Evolutionary conservation across 1,140 invertebrate species (phyloP), one percentile per base, ranked within the genome.

Genomic region (Hestina assimilis): DNA sequence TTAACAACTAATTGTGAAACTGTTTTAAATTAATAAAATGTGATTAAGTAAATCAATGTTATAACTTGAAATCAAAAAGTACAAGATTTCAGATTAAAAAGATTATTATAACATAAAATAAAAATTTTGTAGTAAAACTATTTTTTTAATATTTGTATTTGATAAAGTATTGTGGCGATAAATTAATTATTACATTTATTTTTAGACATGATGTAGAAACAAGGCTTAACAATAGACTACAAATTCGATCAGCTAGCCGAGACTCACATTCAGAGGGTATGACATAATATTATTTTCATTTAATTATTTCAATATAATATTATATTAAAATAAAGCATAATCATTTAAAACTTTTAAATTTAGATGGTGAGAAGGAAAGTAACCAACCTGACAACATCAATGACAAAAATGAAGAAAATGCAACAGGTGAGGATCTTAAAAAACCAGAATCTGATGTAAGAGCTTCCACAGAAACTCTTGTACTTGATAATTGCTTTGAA

Each of bases 401-500:
- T 41, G 43, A 58, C 23, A 64, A 67, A 56, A 48, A 14, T 47
- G 63, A 69, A 63, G 70, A 63, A 33, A 57, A 64, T 51, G 29
- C 23, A 29, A 29, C 77, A 83, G 82, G 75, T 85, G 82, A 84
- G 78, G 66, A 69, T 43, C 50, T 40, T 50, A 64, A 62, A 53
- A 55, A 46, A 72, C 70, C 73, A 64, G 66, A 76, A 60, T 15
- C 56, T 20, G 51, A 61, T 68, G 59, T 62, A 57, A 83, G 79
- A 72, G 71, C 71, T 55, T 85, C 84, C 21, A 73, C 70, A 62
- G 84, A 87, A 12, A 86, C 79, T 59, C 45, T 82, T 45, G 64
- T 86, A 26, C 53, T 83, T 50, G 78, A 79, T 29, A 66, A 56
- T 21, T 81, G 74, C 56, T 78, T 80, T 62, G 66, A 83, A 59